phyloP scores from a whole-genome alignment of 1,140 invertebrate species.

The Musca domestica region DNA sequence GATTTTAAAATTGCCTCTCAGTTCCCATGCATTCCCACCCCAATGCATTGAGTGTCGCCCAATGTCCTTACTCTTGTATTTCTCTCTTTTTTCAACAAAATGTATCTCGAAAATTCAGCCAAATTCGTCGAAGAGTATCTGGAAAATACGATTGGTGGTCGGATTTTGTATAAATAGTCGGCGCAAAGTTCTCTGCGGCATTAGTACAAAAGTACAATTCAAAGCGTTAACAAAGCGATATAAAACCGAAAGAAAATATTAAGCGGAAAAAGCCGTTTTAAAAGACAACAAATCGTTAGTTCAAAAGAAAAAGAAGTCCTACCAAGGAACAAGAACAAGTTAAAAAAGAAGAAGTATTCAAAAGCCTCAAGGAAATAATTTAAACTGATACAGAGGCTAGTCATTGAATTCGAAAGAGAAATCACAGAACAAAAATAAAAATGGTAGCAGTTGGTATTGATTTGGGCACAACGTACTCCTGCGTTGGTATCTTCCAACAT shows the following conservation, averaged over 20 bases:
- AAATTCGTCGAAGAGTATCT: conserved; percentile 24
- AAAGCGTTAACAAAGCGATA: conserved; percentile 37
- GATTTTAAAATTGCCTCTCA: too few species aligned
- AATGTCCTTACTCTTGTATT: too few species aligned
- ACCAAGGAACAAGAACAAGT: too few species aligned
- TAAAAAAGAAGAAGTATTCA: background rate
- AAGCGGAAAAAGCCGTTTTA: too few species aligned
- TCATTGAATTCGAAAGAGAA: background rate
- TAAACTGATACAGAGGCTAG: background rate
- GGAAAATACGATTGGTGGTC: conserved; percentile 36
- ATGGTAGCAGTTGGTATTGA: conserved; percentile 73
- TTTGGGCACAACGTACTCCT: conserved; percentile 78
- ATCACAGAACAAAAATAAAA: conserved; percentile 32
- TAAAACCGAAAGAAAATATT: background rate
- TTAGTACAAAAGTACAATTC: conserved; percentile 40
- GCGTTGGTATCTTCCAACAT: conserved; percentile 79
- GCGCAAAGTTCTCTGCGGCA: conserved; percentile 28
- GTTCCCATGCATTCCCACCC: too few species aligned
- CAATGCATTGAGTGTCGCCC: too few species aligned
- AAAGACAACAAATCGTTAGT: conserved; percentile 33
- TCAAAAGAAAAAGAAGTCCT: conserved; percentile 26
- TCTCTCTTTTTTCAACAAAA: background rate
- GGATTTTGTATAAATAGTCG: conserved; percentile 38
- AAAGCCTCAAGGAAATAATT: background rate
- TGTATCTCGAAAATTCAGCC: background rate